These are phyloP conservation scores for Pachypeltis micranthus DNA, from an alignment of 1,140 invertebrate genomes.

Conservation along the genomic window DNA sequence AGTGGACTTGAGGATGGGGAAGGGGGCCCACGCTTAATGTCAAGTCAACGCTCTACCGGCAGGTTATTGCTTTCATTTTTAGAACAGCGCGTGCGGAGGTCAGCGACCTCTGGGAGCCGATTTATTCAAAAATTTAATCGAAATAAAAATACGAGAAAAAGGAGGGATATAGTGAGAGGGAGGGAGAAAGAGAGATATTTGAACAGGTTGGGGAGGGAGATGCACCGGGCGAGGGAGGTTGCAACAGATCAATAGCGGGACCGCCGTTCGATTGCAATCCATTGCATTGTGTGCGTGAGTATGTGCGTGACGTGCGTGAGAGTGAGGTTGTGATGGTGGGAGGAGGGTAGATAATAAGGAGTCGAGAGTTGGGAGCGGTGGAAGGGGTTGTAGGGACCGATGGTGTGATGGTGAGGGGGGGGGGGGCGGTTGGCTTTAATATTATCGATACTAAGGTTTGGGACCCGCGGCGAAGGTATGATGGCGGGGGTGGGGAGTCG, in stretches of 20 bases:
- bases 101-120: neutral
- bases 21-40: no score
- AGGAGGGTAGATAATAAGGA: conserved; percentile 1
- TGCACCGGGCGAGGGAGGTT: conserved; percentile 1
- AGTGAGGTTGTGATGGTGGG: neutral
- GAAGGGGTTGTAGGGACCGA: no score
- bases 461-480: neutral
- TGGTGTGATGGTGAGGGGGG: no score
- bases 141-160: no score
- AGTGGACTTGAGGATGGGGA: no score
- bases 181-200: conserved; percentile 4
- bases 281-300: no score
- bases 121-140: no score
- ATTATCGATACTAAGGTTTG: conserved; percentile 4
- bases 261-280: conserved; percentile 15
- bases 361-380: neutral
- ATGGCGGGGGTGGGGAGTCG: neutral
- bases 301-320: no score
- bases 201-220: conserved; percentile 7
- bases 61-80: no score
- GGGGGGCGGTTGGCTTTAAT: conserved; percentile 7
- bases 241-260: conserved; percentile 11
- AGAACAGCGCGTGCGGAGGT: conserved; percentile 2
- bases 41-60: no score
- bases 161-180: neutral